A percentile compares a stretch with the other conserved stretches of the same genome.
These are phyloP conservation scores for Choristoneura fumiferana DNA, from an alignment of 1,140 invertebrate genomes.

Conservation along the genomic window DNA sequence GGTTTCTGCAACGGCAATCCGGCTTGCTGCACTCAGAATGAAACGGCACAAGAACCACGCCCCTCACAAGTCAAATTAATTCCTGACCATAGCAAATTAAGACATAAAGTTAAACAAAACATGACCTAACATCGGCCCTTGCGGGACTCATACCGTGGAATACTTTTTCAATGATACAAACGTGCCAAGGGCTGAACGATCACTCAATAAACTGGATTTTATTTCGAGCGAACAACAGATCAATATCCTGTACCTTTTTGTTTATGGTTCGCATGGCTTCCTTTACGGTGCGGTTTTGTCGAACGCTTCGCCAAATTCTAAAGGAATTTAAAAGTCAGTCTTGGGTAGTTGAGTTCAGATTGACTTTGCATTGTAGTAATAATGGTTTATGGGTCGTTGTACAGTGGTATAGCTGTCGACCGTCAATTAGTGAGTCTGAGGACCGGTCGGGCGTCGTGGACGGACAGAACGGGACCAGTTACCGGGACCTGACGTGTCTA, in stretches of 20 bases:
- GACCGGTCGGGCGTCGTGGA: not conserved
- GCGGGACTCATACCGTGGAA: not conserved
- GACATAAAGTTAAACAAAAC: conserved; percentile 15
- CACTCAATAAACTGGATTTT: conserved; percentile 17
- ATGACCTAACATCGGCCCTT: not conserved
- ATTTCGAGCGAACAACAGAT: conserved; percentile 12
- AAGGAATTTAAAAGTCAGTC: not conserved
- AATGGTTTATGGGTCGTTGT: conserved; percentile 9
- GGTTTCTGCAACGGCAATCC: conserved; percentile 16
- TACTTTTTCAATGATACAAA: conserved; percentile 12
- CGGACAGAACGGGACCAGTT: conserved; percentile 2
- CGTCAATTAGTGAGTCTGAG: conserved; percentile 11
- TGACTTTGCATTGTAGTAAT: not conserved
- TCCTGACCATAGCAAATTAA: conserved; percentile 2
- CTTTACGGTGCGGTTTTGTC: conserved; percentile 6
- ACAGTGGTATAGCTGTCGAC: not conserved
- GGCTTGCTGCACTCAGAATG: not conserved
- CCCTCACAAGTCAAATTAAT: conserved; percentile 1
- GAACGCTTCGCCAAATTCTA: conserved; percentile 4
- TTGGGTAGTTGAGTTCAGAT: not conserved
- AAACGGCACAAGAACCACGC: conserved; percentile 4
- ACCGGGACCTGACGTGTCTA: conserved; percentile 1
- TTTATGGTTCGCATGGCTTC: not conserved
- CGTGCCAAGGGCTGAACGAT: conserved; percentile 13
- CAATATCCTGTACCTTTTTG: conserved; percentile 11